Percentiles rank a stretch among this genome's conserved stretches.
Conservation (phyloP, 1,140 invertebrate genomes). For the Formica exsecta region DNA sequence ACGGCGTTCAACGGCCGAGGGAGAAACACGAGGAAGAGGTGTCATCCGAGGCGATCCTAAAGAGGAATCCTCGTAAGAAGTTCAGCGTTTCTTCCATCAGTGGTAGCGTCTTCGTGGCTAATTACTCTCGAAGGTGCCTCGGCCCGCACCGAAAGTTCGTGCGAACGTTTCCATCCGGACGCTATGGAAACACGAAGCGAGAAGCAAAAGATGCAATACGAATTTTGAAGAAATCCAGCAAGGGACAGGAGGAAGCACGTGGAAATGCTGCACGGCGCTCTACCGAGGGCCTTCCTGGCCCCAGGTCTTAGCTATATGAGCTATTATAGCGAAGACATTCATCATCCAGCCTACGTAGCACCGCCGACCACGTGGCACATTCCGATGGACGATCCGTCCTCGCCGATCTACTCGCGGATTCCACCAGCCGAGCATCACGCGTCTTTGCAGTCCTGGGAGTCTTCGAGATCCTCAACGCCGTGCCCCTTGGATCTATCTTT, state of each 20-base stretch:
- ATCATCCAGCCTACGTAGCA: constrained; percentile 69
- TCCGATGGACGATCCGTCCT: constrained; percentile 77
- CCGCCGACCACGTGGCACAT: constrained; percentile 70
- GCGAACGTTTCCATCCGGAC: not conserved
- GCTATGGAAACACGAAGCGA: constrained; percentile 15
- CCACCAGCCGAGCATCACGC: constrained; percentile 61
- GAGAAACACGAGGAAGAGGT: constrained; percentile 38
- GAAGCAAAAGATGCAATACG: constrained; percentile 3
- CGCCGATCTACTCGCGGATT: constrained; percentile 65
- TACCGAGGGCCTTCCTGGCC: constrained; percentile 82
- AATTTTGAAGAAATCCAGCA: constrained; percentile 15
- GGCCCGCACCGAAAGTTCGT: not conserved
- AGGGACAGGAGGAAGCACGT: not conserved
- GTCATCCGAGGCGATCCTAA: not conserved
- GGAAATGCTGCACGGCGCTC: constrained; percentile 83
- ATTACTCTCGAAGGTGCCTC: constrained; percentile 8
- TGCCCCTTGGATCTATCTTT: constrained; percentile 86
- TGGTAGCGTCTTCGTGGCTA: constrained; percentile 40
- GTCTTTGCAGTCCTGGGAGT: constrained; percentile 70
- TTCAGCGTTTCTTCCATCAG: constrained; percentile 6
- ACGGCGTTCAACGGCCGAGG: constrained; percentile 83
- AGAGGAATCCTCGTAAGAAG: not conserved
- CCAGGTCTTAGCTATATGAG: constrained; percentile 81
- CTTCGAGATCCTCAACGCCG: constrained; percentile 74
- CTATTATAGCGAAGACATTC: constrained; percentile 81